Base-by-base conservation (phyloP, 2,797 vertebrate genomes). In the Neostethus bicornis region DNA sequence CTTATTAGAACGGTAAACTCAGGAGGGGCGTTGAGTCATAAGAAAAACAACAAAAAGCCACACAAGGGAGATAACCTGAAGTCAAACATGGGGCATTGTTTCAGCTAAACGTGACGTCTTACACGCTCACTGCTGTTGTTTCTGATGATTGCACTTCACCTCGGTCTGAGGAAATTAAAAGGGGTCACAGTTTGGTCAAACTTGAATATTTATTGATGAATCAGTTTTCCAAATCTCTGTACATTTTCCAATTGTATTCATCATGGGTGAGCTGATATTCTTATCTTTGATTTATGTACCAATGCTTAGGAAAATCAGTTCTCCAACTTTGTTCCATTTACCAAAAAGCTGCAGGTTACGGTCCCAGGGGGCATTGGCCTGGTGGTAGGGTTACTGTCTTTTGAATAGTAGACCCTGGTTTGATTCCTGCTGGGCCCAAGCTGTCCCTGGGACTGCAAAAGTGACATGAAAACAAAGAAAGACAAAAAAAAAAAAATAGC, bases 21-120 rank as follows among this genome's bases (percentile, higher is more conserved):
- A 17, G 25, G 35, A n/a, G 25, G 29, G 3, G 7, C 19, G 16
- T 64, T 17, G 16, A 35, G 19, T 19, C 66, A 56, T 19, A n/a
- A n/a, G n/a, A n/a, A n/a, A n/a, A 8, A 21, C 20, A 46, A 14
- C 8, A 53, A 21, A 6, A 43, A 61, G 51, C 14, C 7, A 20
- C 2, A 20, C 29, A 9, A 21, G 20, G 43, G 16, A 11, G 37
- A 61, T 57, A 45, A 45, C 16, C 10, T 23, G 16, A 43, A 32
- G 28, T 24, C 12, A 37, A 48, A 55, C 31, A 39, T 0, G 32
- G 28, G 14, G 16, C 28, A 38, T 1, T 32, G 25, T n/a, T 56
- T 23, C 1, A 35, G 16, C 20, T 34, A 35, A 9, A 47, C 14
- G 8, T 29, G 12, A 23, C 49, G 61, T 48, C 47, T 29, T 50